phyloP scores from a whole-genome alignment of 2,888 invertebrate species.

The Drosophila kanekoi region DNA sequence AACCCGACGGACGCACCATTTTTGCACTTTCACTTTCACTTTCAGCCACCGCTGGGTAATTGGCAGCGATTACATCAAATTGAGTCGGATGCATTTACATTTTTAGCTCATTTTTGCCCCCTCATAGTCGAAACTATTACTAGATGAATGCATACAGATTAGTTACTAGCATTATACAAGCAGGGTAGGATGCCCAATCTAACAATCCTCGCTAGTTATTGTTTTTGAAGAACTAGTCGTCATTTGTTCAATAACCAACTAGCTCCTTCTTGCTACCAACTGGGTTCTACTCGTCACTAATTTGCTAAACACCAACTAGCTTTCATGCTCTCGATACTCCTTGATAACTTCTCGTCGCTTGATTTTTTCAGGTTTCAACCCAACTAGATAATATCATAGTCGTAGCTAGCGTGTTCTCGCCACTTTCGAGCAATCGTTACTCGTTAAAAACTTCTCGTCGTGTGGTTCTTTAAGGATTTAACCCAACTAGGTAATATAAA shows the following conservation, averaged over 20 bases:
- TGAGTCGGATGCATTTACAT: slow-evolving; percentile 8
- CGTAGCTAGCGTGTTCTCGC: no score
- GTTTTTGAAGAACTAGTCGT: no score
- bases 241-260: no score
- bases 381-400: no score
- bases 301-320: no score
- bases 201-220: no score
- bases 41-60: slow-evolving; percentile 37
- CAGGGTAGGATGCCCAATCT: no score
- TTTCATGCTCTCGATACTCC: not conserved
- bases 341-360: not conserved
- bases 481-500: no score
- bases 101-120: not conserved
- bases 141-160: not conserved
- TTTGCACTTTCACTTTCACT: slow-evolving; percentile 61
- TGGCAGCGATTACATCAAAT: slow-evolving; percentile 34
- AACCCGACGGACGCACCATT: slow-evolving; percentile 6
- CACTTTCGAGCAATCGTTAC: not conserved
- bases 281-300: no score
- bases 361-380: no score
- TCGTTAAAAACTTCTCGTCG: not conserved
- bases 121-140: not conserved
- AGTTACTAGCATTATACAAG: not conserved
- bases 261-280: no score
- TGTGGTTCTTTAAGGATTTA: no score